phyloP scores from a whole-genome alignment of 2,888 invertebrate genomes.

The Eledone cirrhosa region DNA sequence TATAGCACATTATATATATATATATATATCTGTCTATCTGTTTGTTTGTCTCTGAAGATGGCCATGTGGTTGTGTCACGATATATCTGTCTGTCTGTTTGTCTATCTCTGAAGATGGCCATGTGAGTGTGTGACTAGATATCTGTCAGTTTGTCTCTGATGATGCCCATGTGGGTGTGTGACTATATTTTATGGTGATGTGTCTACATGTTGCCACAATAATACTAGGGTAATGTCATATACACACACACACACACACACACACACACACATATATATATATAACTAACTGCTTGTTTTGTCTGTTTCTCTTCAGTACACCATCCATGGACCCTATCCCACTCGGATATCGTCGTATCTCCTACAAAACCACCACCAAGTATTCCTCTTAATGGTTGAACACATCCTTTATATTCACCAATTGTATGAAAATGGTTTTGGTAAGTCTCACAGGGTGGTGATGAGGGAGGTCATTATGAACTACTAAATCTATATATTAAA shows the following conservation, averaged over 20 bases:
- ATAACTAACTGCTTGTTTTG: background rate
- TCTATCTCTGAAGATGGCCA: background rate
- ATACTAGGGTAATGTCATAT: too few relatives aligned
- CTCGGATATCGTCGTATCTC: conserved; percentile 49
- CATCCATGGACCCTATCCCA: conserved; percentile 54
- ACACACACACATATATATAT: too few relatives aligned
- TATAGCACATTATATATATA: background rate
- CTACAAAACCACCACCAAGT: conserved; percentile 46
- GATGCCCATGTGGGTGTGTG: background rate
- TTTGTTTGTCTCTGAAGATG: background rate
- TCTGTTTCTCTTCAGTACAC: conserved; percentile 48
- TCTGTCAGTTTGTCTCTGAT: background rate
- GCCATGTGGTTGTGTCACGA: background rate
- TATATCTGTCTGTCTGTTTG: background rate
- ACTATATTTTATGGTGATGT: too few relatives aligned
- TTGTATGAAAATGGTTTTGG: conserved; percentile 53
- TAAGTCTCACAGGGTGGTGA: conserved; percentile 33
- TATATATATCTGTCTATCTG: too few relatives aligned
- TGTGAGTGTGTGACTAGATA: background rate
- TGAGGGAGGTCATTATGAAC: too few relatives aligned
- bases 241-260: too few relatives aligned
- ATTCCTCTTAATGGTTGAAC: conserved; percentile 51
- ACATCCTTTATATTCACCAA: conserved; percentile 49
- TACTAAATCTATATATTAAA: too few relatives aligned
- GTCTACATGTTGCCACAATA: too few relatives aligned